These are phyloP conservation scores for Xestoiulus laeticollis DNA, from an alignment of 2,888 invertebrate genomes.

Conservation along the genomic window DNA sequence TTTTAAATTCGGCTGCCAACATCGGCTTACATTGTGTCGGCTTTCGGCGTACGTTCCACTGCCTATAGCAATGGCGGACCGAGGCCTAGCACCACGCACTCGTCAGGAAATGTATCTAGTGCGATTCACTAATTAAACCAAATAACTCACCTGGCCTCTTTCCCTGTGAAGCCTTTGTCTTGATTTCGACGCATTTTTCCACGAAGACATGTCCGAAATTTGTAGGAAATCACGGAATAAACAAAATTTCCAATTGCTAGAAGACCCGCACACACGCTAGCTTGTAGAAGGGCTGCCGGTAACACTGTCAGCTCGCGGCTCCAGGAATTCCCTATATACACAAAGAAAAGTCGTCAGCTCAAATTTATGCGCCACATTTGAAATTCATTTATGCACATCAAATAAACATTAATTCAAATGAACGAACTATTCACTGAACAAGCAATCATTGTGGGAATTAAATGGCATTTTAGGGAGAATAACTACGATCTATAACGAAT, in stretches of 20 bases:
- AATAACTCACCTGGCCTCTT: constrained; percentile 54
- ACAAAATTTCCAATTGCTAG: neutral
- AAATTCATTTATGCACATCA: constrained; percentile 37
- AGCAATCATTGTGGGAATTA: constrained; percentile 6
- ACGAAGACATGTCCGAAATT: constrained; percentile 52
- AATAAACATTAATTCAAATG: constrained; percentile 37
- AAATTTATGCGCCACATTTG: constrained; percentile 37
- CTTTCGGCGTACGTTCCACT: neutral
- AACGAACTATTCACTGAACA: neutral
- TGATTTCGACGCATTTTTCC: constrained; percentile 54
- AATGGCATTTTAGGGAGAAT: neutral
- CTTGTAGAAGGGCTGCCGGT: neutral
- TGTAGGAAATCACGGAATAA: neutral
- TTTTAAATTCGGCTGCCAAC: neutral
- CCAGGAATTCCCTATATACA: constrained; percentile 5
- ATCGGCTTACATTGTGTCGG: too few relatives aligned
- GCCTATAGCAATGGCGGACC: constrained; percentile 18
- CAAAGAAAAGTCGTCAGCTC: constrained; percentile 27
- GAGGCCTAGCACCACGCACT: neutral
- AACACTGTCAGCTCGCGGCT: neutral
- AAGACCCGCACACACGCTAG: neutral
- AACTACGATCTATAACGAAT: neutral
- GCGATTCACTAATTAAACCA: neutral
- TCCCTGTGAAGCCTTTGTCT: constrained; percentile 52
- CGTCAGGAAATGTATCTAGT: neutral